phyloP scores from a whole-genome alignment of 23 tunicate genomes.

The Corella eumyota region DNA sequence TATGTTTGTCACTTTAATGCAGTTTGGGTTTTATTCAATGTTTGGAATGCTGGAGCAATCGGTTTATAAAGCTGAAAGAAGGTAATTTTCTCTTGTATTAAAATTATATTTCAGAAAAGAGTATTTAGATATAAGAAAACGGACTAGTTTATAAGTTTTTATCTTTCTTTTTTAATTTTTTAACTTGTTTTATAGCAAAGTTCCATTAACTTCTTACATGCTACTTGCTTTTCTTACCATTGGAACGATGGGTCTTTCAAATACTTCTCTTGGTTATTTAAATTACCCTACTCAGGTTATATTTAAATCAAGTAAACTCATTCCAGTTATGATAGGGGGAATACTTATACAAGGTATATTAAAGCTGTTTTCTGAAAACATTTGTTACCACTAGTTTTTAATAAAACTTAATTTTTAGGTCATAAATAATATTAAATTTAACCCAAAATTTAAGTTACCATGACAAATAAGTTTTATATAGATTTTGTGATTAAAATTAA shows the following conservation, averaged over 20 bases:
- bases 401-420: background rate
- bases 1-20: constrained; percentile 56
- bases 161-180: background rate
- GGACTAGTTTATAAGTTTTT: background rate
- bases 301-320: constrained; percentile 81
- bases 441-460: too few species aligned
- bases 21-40: constrained; percentile 52
- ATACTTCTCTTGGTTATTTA: constrained; percentile 62
- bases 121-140: background rate
- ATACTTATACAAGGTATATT: constrained; percentile 57
- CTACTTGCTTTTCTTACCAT: constrained; percentile 59
- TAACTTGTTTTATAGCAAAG: constrained; percentile 14
- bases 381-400: background rate
- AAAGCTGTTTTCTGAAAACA: background rate
- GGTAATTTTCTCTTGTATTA: constrained; percentile 10
- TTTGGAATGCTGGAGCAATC: constrained; percentile 57
- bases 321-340: constrained; percentile 85
- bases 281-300: constrained; percentile 89
- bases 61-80: constrained; percentile 8
- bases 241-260: constrained; percentile 80
- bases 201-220: constrained; percentile 31
- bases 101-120: background rate
- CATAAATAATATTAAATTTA: too few species aligned
- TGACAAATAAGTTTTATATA: too few species aligned
- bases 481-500: background rate